Percentiles rank a stretch among this genome's conserved stretches.
Conservation (phyloP, 1,140 invertebrate genomes). For the Nephila pilipes region DNA sequence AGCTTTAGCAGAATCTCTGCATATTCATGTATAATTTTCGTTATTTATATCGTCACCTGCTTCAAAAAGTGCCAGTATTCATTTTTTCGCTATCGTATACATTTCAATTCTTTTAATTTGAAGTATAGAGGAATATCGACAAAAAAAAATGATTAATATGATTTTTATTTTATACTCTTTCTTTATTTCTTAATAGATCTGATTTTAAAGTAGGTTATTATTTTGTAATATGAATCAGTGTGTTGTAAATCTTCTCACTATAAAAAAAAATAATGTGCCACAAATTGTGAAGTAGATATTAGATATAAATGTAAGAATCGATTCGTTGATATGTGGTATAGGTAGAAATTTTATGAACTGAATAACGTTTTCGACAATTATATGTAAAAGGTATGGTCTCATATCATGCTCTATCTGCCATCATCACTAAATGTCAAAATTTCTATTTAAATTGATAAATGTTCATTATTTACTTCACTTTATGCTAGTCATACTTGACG, state of each 20-base stretch:
- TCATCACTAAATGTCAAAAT: constrained; percentile 51
- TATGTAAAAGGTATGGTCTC: constrained; percentile 54
- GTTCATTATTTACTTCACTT: constrained; percentile 54
- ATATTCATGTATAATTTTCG: no score
- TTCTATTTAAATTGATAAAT: constrained; percentile 54
- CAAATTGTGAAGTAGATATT: not conserved
- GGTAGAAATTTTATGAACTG: constrained; percentile 21
- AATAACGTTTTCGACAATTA: not conserved
- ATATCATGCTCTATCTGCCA: constrained; percentile 64
- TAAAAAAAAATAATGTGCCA: not conserved
- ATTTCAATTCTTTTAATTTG: not conserved
- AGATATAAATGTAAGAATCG: not conserved
- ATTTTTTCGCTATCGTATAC: not conserved
- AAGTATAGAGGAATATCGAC: not conserved
- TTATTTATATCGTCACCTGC: no score
- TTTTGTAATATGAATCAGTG: not conserved
- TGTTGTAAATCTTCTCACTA: not conserved
- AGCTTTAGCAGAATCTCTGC: no score
- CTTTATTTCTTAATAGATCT: not conserved
- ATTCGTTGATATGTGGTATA: not conserved
- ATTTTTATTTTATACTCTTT: not conserved
- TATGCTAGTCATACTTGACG: constrained; percentile 64
- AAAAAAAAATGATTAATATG: not conserved
- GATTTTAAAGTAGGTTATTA: not conserved
- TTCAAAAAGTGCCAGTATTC: not conserved